These are phyloP conservation scores for Bombylius discolor DNA, from an alignment of 2,888 invertebrate species.

Conservation along the genomic window DNA sequence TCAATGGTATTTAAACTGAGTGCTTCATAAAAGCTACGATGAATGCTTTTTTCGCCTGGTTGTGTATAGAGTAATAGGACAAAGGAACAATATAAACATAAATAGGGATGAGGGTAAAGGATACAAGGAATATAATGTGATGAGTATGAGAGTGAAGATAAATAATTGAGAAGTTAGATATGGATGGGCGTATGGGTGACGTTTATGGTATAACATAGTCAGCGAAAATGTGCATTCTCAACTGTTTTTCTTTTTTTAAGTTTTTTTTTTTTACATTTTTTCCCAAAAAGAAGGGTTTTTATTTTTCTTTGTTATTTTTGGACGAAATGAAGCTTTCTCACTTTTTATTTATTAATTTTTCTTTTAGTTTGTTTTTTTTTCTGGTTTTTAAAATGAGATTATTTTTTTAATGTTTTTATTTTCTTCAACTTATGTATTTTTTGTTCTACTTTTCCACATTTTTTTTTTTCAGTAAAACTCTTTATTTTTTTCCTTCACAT, in stretches of 20 bases:
- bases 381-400: neutral
- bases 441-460: no score
- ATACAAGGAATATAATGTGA: neutral
- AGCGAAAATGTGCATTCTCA: neutral
- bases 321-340: neutral
- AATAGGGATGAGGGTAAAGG: neutral
- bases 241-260: neutral
- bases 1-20: neutral
- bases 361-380: neutral
- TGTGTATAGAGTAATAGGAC: no score
- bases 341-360: neutral
- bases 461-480: no score
- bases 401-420: conserved; percentile 2
- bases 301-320: neutral
- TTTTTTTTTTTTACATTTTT: neutral
- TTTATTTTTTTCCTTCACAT: neutral
- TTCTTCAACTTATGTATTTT: no score
- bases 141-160: neutral
- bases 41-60: no score
- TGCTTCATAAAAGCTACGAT: neutral
- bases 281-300: neutral
- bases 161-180: neutral
- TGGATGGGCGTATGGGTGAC: no score
- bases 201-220: neutral
- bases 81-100: no score